A percentile compares a stretch with the other conserved stretches of the same genome.
These are phyloP conservation scores for Scrobipalpa atriplicella DNA, from an alignment of 2,888 invertebrate genomes.

Conservation along the genomic window DNA sequence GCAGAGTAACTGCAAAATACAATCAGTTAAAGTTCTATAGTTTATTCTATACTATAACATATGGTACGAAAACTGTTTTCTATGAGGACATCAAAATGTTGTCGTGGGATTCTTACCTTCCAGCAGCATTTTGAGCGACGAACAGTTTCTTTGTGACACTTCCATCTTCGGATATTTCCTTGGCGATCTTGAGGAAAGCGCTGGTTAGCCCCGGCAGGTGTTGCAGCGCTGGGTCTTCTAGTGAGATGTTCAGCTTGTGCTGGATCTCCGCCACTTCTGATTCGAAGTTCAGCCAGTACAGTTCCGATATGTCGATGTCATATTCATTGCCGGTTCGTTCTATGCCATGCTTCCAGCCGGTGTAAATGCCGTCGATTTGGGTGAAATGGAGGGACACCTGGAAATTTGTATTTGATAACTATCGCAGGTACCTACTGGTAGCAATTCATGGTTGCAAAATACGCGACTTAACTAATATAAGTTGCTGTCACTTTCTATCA, in stretches of 20 bases:
- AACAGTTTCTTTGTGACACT: constrained; percentile 79
- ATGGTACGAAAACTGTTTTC: no score
- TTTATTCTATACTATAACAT: no score
- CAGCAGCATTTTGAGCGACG: constrained; percentile 92
- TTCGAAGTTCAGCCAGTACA: constrained; percentile 88
- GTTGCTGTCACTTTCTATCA: no score
- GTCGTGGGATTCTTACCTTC: constrained; percentile 65
- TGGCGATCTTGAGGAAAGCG: constrained; percentile 85
- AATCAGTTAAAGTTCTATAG: background rate
- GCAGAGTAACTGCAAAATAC: constrained; percentile 84
- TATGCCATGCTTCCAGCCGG: constrained; percentile 88
- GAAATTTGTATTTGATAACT: constrained; percentile 29
- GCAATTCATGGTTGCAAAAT: no score
- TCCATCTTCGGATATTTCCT: constrained; percentile 67
- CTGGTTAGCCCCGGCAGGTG: constrained; percentile 78
- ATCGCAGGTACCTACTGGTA: no score
- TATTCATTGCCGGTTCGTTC: constrained; percentile 84
- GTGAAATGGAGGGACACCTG: constrained; percentile 88
- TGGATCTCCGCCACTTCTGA: constrained; percentile 90
- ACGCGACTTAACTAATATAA: no score
- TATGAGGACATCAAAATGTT: background rate
- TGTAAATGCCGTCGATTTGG: constrained; percentile 90
- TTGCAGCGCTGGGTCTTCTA: constrained; percentile 57
- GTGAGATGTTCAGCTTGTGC: constrained; percentile 70
- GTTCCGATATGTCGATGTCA: constrained; percentile 84